Evolutionary conservation across 2,113 vertebrate species (phyloP), one percentile per base, ranked within the genome.

Genomic region (Clarias magur): DNA sequence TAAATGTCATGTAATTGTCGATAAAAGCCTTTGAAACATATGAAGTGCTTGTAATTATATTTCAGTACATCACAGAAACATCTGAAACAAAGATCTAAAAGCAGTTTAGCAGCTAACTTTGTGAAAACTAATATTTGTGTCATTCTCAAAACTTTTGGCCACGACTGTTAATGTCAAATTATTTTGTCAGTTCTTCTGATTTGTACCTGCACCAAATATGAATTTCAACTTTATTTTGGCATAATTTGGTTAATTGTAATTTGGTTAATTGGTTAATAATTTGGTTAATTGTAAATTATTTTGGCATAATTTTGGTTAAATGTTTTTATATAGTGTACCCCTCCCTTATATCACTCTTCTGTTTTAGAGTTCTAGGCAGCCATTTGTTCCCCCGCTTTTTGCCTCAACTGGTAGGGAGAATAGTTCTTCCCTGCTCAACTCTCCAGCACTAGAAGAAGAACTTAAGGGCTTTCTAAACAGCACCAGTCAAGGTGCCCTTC

Each of bases 331-430:
- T 83, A n/a, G 10, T 57, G n/a, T 34, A 19, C 83, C 63, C 82
- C 21, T 86, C 42, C n/a, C 19, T 21, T 54, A 25, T 62, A 2
- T 38, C 27, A n/a, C 62, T 12, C 0, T 81, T 34, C 30, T n/a
- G 57, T 59, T 67, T 34, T 0, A 91, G 53, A 91, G 78, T 88
- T 80, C 84, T 17, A 21, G 82, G 53, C 84, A 88, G 13, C 83
- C 78, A 53, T 12, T 81, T n/a, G 67, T 88, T 76, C 85, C 8
- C 34, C 92, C 92, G 11, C 73, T 92, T 60, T 76, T 94, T 86
- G 91, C 93, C 30, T 94, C 94, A 8, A 92, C 92, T 16, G 83
- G 91, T 7, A 84, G 87, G 59, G 89, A 94, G 70, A 92, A 88
- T 57, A 80, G 83, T 23, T 27, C 88, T 21, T 92, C 88, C 56